These are phyloP conservation scores for Scomber scombrus DNA, from an alignment of 2,113 vertebrate species.

Conservation along the genomic window DNA sequence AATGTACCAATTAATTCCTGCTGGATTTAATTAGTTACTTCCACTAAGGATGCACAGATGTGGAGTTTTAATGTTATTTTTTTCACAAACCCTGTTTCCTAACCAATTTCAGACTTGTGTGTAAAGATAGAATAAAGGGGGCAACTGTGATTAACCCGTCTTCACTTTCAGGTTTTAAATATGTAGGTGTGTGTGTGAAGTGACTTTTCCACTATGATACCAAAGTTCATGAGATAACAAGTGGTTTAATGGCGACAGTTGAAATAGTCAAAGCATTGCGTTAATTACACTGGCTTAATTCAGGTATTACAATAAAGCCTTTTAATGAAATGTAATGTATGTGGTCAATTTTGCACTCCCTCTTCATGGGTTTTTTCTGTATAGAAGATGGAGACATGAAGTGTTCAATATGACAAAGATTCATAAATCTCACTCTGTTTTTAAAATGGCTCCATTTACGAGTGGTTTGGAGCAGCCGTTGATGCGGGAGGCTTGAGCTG, in stretches of 20 bases:
- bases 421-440: conserved; percentile 68
- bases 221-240: neutral
- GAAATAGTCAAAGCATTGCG: neutral
- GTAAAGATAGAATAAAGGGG: no score
- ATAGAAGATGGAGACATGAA: neutral
- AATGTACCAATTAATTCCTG: no score
- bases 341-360: neutral
- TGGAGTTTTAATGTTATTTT: no score
- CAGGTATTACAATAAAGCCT: conserved; percentile 1
- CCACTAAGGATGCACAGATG: no score
- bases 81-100: no score
- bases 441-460: conserved; percentile 67
- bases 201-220: neutral
- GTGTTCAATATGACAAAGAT: conserved; percentile 16
- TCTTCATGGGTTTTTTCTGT: neutral
- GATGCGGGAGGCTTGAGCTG: conserved; percentile 63
- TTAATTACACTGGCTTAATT: neutral
- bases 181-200: no score
- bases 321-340: conserved; percentile 7
- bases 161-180: no score
- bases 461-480: conserved; percentile 58
- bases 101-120: no score
- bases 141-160: no score
- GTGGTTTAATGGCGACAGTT: neutral
- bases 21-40: no score